Percentiles rank a stretch among this genome's conserved stretches.
Evolutionary conservation across 2,797 vertebrate genomes (phyloP).

Genomic region (Hemibagrus guttatus): DNA sequence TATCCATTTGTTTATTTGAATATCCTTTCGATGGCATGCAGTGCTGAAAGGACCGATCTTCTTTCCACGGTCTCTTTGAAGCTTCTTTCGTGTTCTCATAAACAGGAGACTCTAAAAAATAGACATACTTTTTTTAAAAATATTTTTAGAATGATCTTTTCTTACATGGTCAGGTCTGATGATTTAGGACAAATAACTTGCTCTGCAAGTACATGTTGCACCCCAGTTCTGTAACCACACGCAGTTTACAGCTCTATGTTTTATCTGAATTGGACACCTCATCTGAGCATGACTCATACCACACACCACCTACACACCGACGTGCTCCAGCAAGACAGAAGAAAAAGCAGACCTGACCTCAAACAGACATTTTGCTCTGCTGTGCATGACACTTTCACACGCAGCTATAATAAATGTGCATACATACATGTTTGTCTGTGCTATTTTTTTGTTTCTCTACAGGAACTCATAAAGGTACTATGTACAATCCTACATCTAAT

Average conservation of each 20-base stretch:
- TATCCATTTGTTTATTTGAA: conserved; percentile 4
- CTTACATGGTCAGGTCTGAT: not conserved
- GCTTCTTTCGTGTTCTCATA: conserved; percentile 51
- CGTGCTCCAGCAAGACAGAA: not conserved
- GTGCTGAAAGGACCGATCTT: not conserved
- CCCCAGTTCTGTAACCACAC: conserved; percentile 47
- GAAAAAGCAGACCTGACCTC: conserved; percentile 33
- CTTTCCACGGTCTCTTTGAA: not conserved
- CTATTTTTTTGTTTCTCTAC: not conserved
- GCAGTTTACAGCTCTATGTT: not conserved
- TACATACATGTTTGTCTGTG: not conserved
- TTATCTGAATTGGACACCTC: conserved; percentile 11
- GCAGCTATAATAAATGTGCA: not conserved
- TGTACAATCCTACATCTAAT: not conserved
- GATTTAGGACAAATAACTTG: not conserved
- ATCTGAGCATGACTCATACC: conserved; percentile 13
- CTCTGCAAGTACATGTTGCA: conserved; percentile 21
- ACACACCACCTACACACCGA: conserved; percentile 43
- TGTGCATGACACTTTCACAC: conserved; percentile 3
- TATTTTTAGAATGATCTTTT: not conserved
- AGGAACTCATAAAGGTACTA: not conserved
- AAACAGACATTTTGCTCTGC: conserved; percentile 18
- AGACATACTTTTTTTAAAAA: not conserved
- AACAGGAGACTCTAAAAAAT: conserved; percentile 38
- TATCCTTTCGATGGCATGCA: conserved; percentile 3